phyloP scores from a whole-genome alignment of 2,888 invertebrate genomes.

The Erynnis tages region DNA sequence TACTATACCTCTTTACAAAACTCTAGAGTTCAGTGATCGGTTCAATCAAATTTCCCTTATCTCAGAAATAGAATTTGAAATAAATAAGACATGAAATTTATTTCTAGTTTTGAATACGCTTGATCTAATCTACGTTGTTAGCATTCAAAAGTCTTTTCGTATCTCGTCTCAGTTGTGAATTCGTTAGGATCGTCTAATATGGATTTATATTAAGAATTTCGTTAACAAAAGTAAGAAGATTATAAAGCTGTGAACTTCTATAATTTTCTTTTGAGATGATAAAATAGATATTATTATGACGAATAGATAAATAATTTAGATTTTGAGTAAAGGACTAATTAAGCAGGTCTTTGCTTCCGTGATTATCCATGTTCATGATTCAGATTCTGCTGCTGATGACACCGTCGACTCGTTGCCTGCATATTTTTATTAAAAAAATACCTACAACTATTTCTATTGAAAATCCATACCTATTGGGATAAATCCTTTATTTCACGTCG shows the following conservation, averaged over 20 bases:
- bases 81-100: constrained; percentile 27
- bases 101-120: constrained; percentile 26
- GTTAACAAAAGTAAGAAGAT: constrained; percentile 14
- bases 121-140: constrained; percentile 24
- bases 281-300: too few species aligned
- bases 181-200: constrained; percentile 1
- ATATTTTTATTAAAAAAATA: too few species aligned
- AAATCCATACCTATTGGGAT: too few species aligned
- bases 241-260: background rate
- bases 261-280: background rate
- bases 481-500: too few species aligned
- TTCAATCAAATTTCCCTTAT: constrained; percentile 30
- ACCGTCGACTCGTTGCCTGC: too few species aligned
- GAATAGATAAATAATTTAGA: too few species aligned
- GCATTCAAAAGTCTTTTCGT: constrained; percentile 21
- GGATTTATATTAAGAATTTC: background rate
- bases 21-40: constrained; percentile 32
- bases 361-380: too few species aligned
- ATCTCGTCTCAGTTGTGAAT: constrained; percentile 15
- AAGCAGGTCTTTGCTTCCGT: too few species aligned
- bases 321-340: too few species aligned
- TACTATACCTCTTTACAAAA: constrained; percentile 29
- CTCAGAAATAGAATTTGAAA: constrained; percentile 24
- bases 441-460: too few species aligned
- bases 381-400: too few species aligned